These are phyloP conservation scores for Anthopleura xanthogrammica DNA, from an alignment of 92 coral and sea anemone genomes.

Conservation along the genomic window DNA sequence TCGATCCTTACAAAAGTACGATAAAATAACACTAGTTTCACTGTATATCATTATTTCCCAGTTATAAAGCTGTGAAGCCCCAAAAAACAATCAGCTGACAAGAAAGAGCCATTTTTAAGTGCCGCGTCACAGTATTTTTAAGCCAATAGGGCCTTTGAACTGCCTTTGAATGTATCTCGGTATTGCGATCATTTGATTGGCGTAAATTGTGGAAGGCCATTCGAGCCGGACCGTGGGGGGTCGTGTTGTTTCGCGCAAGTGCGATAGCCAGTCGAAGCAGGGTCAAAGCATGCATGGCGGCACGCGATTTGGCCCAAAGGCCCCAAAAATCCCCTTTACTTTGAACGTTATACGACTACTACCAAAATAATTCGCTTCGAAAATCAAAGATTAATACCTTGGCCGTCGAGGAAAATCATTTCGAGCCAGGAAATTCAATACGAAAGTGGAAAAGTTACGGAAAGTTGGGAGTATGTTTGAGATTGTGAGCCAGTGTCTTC, in stretches of 20 bases:
- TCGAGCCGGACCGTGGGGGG: slow-evolving; percentile 67
- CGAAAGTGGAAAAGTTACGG: slow-evolving; percentile 44
- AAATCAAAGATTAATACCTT: slow-evolving; percentile 41
- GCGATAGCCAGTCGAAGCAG: slow-evolving; percentile 68
- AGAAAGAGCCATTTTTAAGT: slow-evolving; percentile 57
- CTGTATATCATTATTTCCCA: background rate
- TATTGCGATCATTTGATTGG: slow-evolving; percentile 78
- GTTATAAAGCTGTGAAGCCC: slow-evolving; percentile 19
- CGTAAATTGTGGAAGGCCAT: slow-evolving; percentile 40
- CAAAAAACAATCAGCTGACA: slow-evolving; percentile 71
- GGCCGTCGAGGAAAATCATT: slow-evolving; percentile 64
- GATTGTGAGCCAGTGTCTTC: slow-evolving; percentile 44
- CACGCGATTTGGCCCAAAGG: slow-evolving; percentile 73
- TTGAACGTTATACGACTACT: slow-evolving; percentile 45
- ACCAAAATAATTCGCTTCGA: slow-evolving; percentile 46
- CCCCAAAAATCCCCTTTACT: slow-evolving; percentile 64
- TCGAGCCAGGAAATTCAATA: slow-evolving; percentile 34
- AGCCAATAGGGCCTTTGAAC: slow-evolving; percentile 61
- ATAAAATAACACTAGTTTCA: background rate
- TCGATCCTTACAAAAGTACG: background rate
- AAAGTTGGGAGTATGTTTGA: slow-evolving; percentile 53
- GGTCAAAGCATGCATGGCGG: slow-evolving; percentile 84
- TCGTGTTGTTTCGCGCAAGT: slow-evolving; percentile 90
- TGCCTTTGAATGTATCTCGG: slow-evolving; percentile 46
- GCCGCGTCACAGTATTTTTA: slow-evolving; percentile 71